Base-by-base conservation (phyloP, 1,140 invertebrate genomes). In the Oncopeltus fasciatus region DNA sequence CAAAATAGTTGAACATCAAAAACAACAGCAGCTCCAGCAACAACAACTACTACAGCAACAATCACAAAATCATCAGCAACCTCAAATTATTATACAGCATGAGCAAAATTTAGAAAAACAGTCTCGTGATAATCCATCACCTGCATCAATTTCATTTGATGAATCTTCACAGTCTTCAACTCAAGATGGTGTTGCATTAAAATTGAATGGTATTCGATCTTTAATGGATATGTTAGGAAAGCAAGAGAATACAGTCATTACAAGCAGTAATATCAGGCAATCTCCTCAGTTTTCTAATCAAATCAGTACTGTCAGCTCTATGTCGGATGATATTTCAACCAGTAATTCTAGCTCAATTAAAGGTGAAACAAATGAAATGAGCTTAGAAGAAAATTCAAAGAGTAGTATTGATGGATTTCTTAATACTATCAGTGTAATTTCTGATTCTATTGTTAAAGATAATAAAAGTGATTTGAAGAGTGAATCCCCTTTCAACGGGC, bases 391-490 rank as follows among this genome's bases (percentile, higher is more conserved):
- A 29, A 82, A 82, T 65, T 81, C 80, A 0, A 65, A 82, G 3
- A 81, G 80, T 12, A 82, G 80, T 68, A 82, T 83, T 66, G 81
- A 84, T 62, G 81, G 81, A 27, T 75, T 80, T 24, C 65, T 82
- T 2, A 68, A 81, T 16, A 83, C 82, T 65, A 81, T 81, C 38
- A 76, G 77, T 12, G 69, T 78, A 9, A 77, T 79, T 59, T 78
- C 78, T 33, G 77, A 81, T 57, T 68, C 70, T 59, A 63, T 67
- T 1, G 67, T 62, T 56, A 68, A 69, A 20, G 66, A 57, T 44
- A 31, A 31, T 16, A 49, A 62, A 4, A 59, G 66, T 21, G 68
- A 69, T 47, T 67, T 81, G 11, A 80, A 81, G 26, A 80, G 79
- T 60, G 77, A 80, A 1, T 72, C 72, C 2, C 71, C 81, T 3